Percentiles rank a stretch among this genome's conserved stretches.
Conservation (phyloP, 2,888 invertebrate species). For the Amaurobius ferox region DNA sequence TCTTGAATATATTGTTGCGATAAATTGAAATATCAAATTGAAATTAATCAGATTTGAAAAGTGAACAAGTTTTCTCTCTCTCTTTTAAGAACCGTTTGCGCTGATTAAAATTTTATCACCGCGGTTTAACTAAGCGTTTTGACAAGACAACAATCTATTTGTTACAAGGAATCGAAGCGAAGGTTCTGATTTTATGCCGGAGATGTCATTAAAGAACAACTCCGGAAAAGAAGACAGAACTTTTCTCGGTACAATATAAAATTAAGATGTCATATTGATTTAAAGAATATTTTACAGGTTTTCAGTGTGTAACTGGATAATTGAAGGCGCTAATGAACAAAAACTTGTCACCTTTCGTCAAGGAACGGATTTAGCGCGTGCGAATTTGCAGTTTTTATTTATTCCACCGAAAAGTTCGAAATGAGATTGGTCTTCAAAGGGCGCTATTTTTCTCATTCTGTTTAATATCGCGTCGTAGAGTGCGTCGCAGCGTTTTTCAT, state of each 20-base stretch:
- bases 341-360: conserved; percentile 66
- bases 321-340: conserved; percentile 52
- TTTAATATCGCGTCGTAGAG: conserved; percentile 50
- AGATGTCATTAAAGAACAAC: conserved; percentile 18
- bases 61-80: neutral
- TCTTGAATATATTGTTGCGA: neutral
- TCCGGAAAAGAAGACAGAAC: conserved; percentile 6
- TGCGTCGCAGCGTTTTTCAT: conserved; percentile 61
- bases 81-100: conserved; percentile 1
- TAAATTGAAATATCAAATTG: neutral
- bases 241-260: conserved; percentile 33
- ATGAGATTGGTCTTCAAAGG: conserved; percentile 71
- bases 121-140: conserved; percentile 15
- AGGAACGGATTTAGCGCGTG: conserved; percentile 40
- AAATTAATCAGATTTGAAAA: neutral
- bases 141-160: conserved; percentile 16
- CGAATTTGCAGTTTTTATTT: conserved; percentile 51
- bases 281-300: conserved; percentile 60
- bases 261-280: conserved; percentile 61
- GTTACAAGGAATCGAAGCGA: neutral
- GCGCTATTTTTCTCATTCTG: conserved; percentile 62
- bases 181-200: neutral
- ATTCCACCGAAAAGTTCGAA: conserved; percentile 37
- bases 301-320: conserved; percentile 42
- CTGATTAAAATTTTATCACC: conserved; percentile 10